Base-by-base conservation (phyloP, 2,797 vertebrate species). In the Picus viridis region DNA sequence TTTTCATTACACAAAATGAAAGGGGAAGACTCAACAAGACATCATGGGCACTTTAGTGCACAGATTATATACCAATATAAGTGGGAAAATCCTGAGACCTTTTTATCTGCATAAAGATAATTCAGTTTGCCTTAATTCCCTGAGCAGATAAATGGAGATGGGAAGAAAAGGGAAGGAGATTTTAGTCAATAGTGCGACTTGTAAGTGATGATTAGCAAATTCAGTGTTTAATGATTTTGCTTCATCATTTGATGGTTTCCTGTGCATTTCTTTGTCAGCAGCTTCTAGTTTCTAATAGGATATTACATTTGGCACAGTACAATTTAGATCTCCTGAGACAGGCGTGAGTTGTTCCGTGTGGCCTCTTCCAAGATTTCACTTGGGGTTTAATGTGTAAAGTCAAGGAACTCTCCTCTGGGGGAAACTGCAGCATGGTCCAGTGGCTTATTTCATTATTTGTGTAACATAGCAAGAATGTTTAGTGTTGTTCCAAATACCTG, bases 191-290 rank as follows among this genome's bases (percentile, higher is more conserved):
- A 75, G 34, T 27, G 56, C 69, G 83, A 82, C 83, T 91, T 86
- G 51, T 89, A 91, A 92, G 62, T n/a, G 78, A 64, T 63, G 74
- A 91, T 94, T 85, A 94, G 78, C 43, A 85, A 94, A 93, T 92
- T 71, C 75, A 70, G 53, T 54, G 65, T 84, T 87, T 91, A 90
- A 90, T 94, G 93, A 67, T 83, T 94, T 96, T 91, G 85, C 78
- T 83, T 90, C 63, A n/a, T 74, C 34, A n/a, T 93, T 87, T 94
- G 72, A 89, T 91, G 62, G 84, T 80, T 86, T 86, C 51, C 72
- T 62, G 20, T 83, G 78, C 32, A 39, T 92, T 95, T 76, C 57
- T 83, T 70, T 13, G 15, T 89, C 70, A 63, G 24, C 53, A 92
- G 12, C 57, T 79, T 83, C 49, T 89, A 6, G 15, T 65, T 94